phyloP scores from a whole-genome alignment of 2,113 vertebrate genomes.

The Elephas maximus region DNA sequence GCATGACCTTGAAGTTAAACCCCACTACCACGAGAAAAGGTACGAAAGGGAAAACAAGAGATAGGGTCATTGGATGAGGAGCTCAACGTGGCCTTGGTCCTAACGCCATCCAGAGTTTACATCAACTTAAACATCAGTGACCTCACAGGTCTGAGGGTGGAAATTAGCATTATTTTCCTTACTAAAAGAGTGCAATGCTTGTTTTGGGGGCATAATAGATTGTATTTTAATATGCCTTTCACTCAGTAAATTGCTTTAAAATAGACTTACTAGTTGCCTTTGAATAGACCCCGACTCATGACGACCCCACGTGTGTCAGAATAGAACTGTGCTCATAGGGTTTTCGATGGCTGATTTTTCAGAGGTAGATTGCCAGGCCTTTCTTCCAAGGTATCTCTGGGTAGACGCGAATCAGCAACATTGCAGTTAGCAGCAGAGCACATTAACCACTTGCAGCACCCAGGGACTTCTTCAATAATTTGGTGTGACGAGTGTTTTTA shows the following conservation, averaged over 20 bases:
- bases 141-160: rapidly evolving
- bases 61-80: not conserved
- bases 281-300: not conserved
- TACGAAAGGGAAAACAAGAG: not conserved
- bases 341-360: not conserved
- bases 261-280: not conserved
- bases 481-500: not conserved
- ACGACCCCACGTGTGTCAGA: not conserved
- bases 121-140: too few species aligned
- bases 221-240: not conserved
- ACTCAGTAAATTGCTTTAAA: not conserved
- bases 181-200: not conserved
- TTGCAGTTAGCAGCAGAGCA: not conserved
- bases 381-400: not conserved
- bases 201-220: not conserved
- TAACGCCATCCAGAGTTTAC: not conserved
- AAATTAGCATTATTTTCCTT: not conserved
- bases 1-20: not conserved
- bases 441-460: not conserved
- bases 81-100: rapidly evolving
- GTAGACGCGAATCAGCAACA: not conserved
- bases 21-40: not conserved
- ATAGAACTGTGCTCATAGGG: not conserved
- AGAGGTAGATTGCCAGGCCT: not conserved
- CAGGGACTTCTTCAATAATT: not conserved